Evolutionary conservation across 2,113 vertebrate species (phyloP).

Genomic region (Echinops telfairi): DNA sequence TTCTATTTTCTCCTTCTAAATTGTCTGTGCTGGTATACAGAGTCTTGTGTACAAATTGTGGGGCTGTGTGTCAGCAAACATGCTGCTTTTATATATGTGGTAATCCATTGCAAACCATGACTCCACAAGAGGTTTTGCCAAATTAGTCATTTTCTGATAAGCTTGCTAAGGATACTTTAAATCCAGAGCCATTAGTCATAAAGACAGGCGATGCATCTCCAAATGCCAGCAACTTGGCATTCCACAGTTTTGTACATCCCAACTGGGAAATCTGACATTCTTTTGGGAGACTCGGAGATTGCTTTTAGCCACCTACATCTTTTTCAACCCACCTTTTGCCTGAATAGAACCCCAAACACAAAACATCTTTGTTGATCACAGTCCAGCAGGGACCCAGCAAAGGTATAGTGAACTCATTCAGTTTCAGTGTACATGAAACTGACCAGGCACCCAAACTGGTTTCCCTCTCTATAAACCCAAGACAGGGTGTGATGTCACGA

Average conservation of each 20-base stretch:
- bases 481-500: not conserved
- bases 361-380: not conserved
- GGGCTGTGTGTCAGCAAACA: conserved; percentile 71
- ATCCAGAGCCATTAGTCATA: conserved; percentile 42
- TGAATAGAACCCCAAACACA: not conserved
- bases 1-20: conserved; percentile 16
- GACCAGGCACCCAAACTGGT: not conserved
- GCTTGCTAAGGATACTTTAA: conserved; percentile 46
- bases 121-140: conserved; percentile 52
- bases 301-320: not conserved
- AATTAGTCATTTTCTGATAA: conserved; percentile 43
- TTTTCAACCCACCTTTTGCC: not conserved
- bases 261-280: not conserved
- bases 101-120: conserved; percentile 32
- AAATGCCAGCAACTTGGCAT: conserved; percentile 15
- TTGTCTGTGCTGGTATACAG: conserved; percentile 70
- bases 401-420: not conserved
- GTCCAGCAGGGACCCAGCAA: not conserved
- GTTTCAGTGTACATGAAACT: not conserved
- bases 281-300: not conserved
- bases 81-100: not conserved
- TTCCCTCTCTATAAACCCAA: not conserved
- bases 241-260: not conserved
- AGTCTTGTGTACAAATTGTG: not conserved
- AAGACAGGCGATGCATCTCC: conserved; percentile 8